phyloP scores from a whole-genome alignment of 1,140 invertebrate genomes.

The Potamilus streckersoni region DNA sequence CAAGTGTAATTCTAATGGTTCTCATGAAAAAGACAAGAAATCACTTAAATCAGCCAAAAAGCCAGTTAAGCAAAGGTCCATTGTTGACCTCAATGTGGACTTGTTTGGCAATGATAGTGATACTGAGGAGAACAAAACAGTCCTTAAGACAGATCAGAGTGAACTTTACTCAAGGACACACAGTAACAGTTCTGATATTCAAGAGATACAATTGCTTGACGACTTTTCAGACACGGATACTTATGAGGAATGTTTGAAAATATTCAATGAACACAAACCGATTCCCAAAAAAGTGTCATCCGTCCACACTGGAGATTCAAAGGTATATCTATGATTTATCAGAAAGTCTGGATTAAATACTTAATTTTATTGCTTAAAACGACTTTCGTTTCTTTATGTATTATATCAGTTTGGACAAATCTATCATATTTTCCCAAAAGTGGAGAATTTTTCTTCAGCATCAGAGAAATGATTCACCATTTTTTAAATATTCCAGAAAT shows the following conservation, averaged over 20 bases:
- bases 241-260: slow-evolving; percentile 79
- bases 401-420: too few species aligned
- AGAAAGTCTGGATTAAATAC: too few species aligned
- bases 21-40: not conserved
- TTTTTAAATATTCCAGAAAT: too few species aligned
- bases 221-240: slow-evolving; percentile 72
- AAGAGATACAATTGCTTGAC: slow-evolving; percentile 32
- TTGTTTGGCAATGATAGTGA: slow-evolving; percentile 47
- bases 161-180: not conserved
- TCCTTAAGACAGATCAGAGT: not conserved
- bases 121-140: slow-evolving; percentile 6
- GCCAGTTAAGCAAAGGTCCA: slow-evolving; percentile 31
- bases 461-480: too few species aligned
- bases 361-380: too few species aligned
- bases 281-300: too few species aligned
- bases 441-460: too few species aligned
- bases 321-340: too few species aligned
- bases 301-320: too few species aligned
- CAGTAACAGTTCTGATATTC: slow-evolving; percentile 12
- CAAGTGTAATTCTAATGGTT: slow-evolving; percentile 1
- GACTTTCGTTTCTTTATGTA: too few species aligned
- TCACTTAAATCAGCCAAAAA: slow-evolving; percentile 19
- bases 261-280: slow-evolving; percentile 74
- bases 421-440: too few species aligned
- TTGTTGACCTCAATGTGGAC: slow-evolving; percentile 45